Conservation (phyloP, 2,888 invertebrate species). For the Serrognathus titanus region DNA sequence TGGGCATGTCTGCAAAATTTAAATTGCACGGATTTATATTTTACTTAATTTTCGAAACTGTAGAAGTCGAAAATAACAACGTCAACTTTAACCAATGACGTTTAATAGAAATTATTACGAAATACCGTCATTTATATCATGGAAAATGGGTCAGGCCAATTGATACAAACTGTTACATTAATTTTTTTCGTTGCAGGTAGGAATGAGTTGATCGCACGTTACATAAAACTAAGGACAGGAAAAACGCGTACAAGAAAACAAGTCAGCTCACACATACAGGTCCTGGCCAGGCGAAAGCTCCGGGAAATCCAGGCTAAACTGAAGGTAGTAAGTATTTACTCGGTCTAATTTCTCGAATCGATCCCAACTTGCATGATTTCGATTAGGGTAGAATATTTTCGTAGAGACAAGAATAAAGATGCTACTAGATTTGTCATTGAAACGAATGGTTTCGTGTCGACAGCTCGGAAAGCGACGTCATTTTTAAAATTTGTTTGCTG, state of each 20-base stretch:
- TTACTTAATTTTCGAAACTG: too few relatives aligned
- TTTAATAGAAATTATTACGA: too few relatives aligned
- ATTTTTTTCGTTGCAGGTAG: conserved; percentile 72
- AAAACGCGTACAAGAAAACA: conserved; percentile 99
- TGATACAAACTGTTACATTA: not conserved
- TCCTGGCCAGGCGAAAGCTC: conserved; percentile 95
- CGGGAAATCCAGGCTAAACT: conserved; percentile 98
- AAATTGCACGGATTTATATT: too few relatives aligned
- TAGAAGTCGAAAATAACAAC: too few relatives aligned
- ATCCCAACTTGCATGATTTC: not conserved
- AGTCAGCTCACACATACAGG: conserved; percentile 99
- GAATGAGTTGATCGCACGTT: conserved; percentile 99
- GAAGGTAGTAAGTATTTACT: conserved; percentile 79
- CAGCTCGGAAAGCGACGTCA: not conserved
- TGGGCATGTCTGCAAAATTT: too few relatives aligned
- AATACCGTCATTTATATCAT: too few relatives aligned
- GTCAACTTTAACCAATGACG: too few relatives aligned
- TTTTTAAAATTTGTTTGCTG: not conserved
- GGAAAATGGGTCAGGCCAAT: too few relatives aligned
- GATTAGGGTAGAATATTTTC: not conserved
- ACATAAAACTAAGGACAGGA: conserved; percentile 98
- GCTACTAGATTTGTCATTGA: not conserved
- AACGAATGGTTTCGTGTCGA: not conserved
- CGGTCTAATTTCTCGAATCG: conserved; percentile 1
- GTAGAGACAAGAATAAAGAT: not conserved